Evolutionary conservation across 2,888 invertebrate species (phyloP).

Genomic region (Rotaria macrura): DNA sequence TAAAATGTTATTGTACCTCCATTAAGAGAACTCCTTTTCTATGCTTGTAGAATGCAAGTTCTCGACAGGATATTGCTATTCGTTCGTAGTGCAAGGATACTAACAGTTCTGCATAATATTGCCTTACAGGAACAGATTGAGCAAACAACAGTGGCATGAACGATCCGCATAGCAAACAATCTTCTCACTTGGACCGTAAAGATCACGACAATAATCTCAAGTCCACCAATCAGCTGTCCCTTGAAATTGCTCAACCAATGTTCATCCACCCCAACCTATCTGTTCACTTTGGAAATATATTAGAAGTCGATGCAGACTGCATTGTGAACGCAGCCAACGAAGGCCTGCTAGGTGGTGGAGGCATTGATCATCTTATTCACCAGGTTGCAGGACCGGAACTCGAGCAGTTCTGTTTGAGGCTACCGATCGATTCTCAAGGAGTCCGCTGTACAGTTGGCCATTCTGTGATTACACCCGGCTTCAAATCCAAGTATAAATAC

Average conservation of each 20-base stretch:
- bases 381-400: neutral
- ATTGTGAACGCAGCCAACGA: neutral
- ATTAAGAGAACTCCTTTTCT: too few relatives aligned
- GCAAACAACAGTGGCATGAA: neutral
- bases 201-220: neutral
- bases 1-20: too few relatives aligned
- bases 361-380: neutral
- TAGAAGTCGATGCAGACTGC: neutral
- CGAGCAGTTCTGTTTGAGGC: neutral
- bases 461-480: neutral
- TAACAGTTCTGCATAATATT: neutral
- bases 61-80: too few relatives aligned
- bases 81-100: neutral
- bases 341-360: neutral
- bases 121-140: neutral
- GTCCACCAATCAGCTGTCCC: neutral
- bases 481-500: neutral
- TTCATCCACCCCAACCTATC: neutral
- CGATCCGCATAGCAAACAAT: neutral
- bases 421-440: neutral
- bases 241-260: neutral
- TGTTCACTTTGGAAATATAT: neutral
- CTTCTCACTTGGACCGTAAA: neutral
- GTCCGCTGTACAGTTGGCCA: neutral
- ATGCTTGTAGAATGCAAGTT: too few relatives aligned